Evolutionary conservation across 2,113 vertebrate species (phyloP), one percentile per base, ranked within the genome.

Genomic region (Antigone vipio): DNA sequence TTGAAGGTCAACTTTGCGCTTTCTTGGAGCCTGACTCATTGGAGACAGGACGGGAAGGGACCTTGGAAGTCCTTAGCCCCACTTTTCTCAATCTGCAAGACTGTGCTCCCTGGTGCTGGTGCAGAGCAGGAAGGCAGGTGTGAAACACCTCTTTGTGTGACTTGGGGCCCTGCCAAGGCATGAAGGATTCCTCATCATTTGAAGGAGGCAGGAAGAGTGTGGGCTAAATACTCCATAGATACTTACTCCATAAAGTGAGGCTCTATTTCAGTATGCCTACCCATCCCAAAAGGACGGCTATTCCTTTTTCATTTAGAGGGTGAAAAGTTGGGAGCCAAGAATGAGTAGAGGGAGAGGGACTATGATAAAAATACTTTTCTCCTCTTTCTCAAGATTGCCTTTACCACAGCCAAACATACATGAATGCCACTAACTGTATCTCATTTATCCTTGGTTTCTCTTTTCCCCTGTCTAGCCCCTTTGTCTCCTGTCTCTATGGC

Each of bases 381-480:
- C 62, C 19, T 84, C 60, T 86, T 89, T 84, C 87, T 89, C 80
- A 79, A 82, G 77, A 92, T 91, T 92, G 80, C 35, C 86, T 89
- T 93, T 44, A 85, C 95, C 58, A 88, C 89, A 95, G 74, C 77
- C 67, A 91, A 96, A 89, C 62, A 82, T n/a, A 86, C 49, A 55
- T 23, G 1, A 91, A 82, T 85, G 66, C 87, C 89, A 89, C 87
- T 88, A 92, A 69, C 80, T 52, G 80, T 91, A 89, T 92, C 84
- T 96, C 62, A 89, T 94, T 97, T 97, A 88, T 75, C 89, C 87
- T 87, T 59, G 94, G 92, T 97, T 95, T 96, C 77, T 96, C 81
- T 89, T 96, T 97, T 97, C 78, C 63, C 71, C 93, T 95, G 89
- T 93, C 91, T 91, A 92, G 86, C 67, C 89, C 92, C 80, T 95